Conservation (phyloP, 2,888 invertebrate genomes). For the Brachypalpus laphriformis region DNA sequence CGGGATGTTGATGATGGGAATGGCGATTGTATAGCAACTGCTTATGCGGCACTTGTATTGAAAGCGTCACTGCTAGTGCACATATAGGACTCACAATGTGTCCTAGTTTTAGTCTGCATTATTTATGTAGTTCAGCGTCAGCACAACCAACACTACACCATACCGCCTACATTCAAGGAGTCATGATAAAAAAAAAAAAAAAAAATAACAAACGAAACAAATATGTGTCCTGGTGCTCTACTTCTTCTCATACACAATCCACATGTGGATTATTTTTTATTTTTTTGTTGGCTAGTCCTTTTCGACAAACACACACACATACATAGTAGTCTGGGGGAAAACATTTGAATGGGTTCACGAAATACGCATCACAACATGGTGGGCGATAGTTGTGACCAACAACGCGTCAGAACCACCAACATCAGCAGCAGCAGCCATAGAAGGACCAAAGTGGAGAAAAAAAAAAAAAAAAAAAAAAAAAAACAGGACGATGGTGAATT, state of each 20-base stretch:
- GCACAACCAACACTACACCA: constrained; percentile 14
- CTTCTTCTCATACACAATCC: constrained; percentile 48
- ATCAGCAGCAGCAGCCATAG: not conserved
- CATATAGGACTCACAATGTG: constrained; percentile 57
- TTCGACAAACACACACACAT: constrained; percentile 23
- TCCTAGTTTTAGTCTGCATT: constrained; percentile 67
- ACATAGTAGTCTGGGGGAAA: constrained; percentile 36
- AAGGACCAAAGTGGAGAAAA: constrained; percentile 38
- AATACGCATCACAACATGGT: constrained; percentile 56
- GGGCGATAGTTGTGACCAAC: not conserved
- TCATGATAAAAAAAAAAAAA: constrained; percentile 8
- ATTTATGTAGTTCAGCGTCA: constrained; percentile 72
- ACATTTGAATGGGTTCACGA: constrained; percentile 70
- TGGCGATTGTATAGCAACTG: constrained; percentile 36
- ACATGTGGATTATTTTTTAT: constrained; percentile 53
- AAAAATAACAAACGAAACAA: constrained; percentile 43
- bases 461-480: constrained; percentile 43
- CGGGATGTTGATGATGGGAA: constrained; percentile 35
- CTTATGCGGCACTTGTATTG: constrained; percentile 42
- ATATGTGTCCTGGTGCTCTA: constrained; percentile 70
- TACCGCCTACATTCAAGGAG: constrained; percentile 36
- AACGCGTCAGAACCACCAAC: constrained; percentile 16
- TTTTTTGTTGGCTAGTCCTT: constrained; percentile 55
- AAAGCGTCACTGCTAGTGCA: constrained; percentile 31
- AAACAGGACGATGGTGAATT: constrained; percentile 69